Percentiles rank a stretch among this genome's conserved stretches.
These are phyloP conservation scores for Chitala chitala DNA, from an alignment of 2,113 vertebrate species.

Conservation along the genomic window DNA sequence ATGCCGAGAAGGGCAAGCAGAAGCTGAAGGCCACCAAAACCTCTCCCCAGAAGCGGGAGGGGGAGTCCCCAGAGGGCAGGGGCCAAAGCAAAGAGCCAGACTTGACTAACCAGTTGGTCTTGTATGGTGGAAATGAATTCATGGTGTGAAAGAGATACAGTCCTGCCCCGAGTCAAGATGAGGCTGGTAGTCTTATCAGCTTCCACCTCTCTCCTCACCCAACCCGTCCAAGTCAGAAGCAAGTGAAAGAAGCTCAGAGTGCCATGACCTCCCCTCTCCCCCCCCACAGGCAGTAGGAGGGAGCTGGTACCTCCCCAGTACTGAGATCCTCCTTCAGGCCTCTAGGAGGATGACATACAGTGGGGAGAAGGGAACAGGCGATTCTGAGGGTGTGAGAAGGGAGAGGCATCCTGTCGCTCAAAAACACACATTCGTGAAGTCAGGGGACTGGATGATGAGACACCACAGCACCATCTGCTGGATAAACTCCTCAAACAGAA, in stretches of 20 bases:
- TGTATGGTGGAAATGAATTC: slow-evolving; percentile 88
- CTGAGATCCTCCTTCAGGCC: slow-evolving; percentile 31
- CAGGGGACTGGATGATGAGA: slow-evolving; percentile 25
- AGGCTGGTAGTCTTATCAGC: not conserved
- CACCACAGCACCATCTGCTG: slow-evolving; percentile 34
- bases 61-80: slow-evolving; percentile 63
- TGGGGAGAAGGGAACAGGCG: slow-evolving; percentile 55
- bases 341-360: slow-evolving; percentile 36
- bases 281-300: slow-evolving; percentile 12
- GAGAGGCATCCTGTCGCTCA: not conserved
- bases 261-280: too few relatives aligned
- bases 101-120: slow-evolving; percentile 67
- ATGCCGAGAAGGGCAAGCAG: slow-evolving; percentile 85
- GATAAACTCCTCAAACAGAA: slow-evolving; percentile 39
- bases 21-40: slow-evolving; percentile 80
- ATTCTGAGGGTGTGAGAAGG: slow-evolving; percentile 28
- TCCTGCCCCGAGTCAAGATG: slow-evolving; percentile 17
- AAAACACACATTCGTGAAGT: slow-evolving; percentile 28
- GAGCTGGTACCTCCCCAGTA: slow-evolving; percentile 19
- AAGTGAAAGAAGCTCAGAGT: slow-evolving; percentile 49
- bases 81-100: slow-evolving; percentile 70
- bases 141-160: slow-evolving; percentile 78
- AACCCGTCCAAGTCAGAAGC: slow-evolving; percentile 28
- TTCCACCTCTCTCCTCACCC: slow-evolving; percentile 27
- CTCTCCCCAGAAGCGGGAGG: slow-evolving; percentile 64